Conservation (phyloP, 1,140 invertebrate species). For the Catajapyx aquilonaris region DNA sequence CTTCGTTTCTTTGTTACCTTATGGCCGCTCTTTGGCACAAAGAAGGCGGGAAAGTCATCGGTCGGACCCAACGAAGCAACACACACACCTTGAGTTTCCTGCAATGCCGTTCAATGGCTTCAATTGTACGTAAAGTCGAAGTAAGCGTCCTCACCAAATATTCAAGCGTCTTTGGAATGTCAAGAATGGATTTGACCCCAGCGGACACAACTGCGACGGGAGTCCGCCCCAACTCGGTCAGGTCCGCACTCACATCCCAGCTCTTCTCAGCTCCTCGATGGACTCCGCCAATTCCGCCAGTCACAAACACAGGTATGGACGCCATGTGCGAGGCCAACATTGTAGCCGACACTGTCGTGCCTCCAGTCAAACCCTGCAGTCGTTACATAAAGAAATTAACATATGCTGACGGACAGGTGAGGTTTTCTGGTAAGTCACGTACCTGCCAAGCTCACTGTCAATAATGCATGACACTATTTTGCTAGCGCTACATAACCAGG, state of each 20-base stretch:
- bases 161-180: conserved; percentile 84
- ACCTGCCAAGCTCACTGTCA: too few relatives aligned
- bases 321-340: conserved; percentile 59
- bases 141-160: conserved; percentile 44
- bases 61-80: conserved; percentile 50
- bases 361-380: conserved; percentile 47
- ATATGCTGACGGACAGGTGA: too few relatives aligned
- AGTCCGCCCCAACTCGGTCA: conserved; percentile 70
- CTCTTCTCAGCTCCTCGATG: conserved; percentile 65
- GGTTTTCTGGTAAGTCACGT: too few relatives aligned
- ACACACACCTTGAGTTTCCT: conserved; percentile 88
- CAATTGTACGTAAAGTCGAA: not conserved
- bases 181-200: conserved; percentile 92
- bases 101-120: conserved; percentile 3
- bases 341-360: conserved; percentile 91
- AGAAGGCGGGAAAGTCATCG: conserved; percentile 72
- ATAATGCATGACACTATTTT: too few relatives aligned
- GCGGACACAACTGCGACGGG: conserved; percentile 79
- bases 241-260: conserved; percentile 87
- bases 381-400: too few relatives aligned
- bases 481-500: too few relatives aligned
- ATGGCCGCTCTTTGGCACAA: conserved; percentile 40
- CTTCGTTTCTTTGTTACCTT: not conserved
- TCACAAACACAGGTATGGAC: conserved; percentile 84
- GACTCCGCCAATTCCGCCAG: conserved; percentile 81